Evolutionary conservation across 92 coral and sea anemone genomes (phyloP).

Genomic region (Pocillopora grandis): DNA sequence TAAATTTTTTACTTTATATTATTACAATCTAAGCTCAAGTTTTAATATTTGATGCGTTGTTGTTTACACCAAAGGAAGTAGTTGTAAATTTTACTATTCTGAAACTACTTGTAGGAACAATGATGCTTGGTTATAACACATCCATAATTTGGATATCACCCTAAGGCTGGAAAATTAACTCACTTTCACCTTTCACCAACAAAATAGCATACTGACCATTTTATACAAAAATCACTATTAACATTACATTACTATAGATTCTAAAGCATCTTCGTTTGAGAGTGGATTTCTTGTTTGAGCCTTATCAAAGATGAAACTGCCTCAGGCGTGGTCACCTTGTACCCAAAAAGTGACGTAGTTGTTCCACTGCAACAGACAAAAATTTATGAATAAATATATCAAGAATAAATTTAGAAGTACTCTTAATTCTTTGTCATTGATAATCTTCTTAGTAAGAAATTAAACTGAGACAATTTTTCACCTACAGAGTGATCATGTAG

Average conservation of each 20-base stretch:
- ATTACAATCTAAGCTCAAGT: too few relatives aligned
- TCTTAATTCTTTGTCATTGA: too few relatives aligned
- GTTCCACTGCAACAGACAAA: conserved; percentile 78
- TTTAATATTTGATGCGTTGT: too few relatives aligned
- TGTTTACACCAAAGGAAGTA: too few relatives aligned
- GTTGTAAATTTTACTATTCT: too few relatives aligned
- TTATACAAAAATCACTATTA: neutral
- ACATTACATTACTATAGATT: neutral
- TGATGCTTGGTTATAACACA: too few relatives aligned
- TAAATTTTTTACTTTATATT: too few relatives aligned
- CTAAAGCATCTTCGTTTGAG: conserved; percentile 32
- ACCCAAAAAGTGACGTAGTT: conserved; percentile 97
- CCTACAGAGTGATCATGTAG: too few relatives aligned
- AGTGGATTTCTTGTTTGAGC: conserved; percentile 65
- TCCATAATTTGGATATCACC: neutral
- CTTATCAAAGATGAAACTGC: conserved; percentile 75
- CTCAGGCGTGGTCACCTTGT: conserved; percentile 89
- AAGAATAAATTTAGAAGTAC: too few relatives aligned
- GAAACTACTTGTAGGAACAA: too few relatives aligned
- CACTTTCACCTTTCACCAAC: neutral
- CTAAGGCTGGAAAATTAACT: neutral
- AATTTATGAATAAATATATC: neutral
- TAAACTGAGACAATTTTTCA: too few relatives aligned
- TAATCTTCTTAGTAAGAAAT: too few relatives aligned
- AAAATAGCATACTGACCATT: conserved; percentile 6